Percentiles rank a stretch among this genome's conserved stretches.
Evolutionary conservation across 2,797 vertebrate genomes (phyloP).

Genomic region (Halcyon chelicuti): DNA sequence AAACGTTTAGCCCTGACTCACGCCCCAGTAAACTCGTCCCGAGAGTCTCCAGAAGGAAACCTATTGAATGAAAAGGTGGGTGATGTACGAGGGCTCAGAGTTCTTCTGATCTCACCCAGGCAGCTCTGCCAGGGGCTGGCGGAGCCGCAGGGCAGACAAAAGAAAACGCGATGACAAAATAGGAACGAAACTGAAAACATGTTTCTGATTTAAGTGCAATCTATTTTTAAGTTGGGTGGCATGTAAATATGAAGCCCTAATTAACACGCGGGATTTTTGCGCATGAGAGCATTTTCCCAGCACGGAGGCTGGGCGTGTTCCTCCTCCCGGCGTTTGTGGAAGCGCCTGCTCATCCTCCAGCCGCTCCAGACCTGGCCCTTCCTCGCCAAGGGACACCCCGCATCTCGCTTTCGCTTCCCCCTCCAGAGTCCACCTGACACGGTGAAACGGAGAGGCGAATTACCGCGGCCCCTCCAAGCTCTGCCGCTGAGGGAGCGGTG

Average conservation of each 20-base stretch:
- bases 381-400: neutral
- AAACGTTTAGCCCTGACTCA: neutral
- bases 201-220: neutral
- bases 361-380: neutral
- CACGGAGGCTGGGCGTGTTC: neutral
- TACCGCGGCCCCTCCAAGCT: neutral
- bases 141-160: neutral
- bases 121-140: neutral
- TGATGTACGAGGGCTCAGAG: fast-evolving
- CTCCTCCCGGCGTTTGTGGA: neutral
- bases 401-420: neutral
- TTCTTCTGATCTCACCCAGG: neutral
- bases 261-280: neutral
- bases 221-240: conserved; percentile 22
- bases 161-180: neutral
- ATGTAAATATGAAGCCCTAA: neutral
- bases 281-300: neutral
- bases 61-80: neutral
- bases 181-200: neutral
- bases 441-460: neutral
- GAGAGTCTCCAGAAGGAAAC: neutral
- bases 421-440: neutral
- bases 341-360: neutral
- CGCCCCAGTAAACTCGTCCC: neutral
- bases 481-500: neutral